Conservation (phyloP, 2,888 invertebrate species). For the Epistrophe grossulariae region DNA sequence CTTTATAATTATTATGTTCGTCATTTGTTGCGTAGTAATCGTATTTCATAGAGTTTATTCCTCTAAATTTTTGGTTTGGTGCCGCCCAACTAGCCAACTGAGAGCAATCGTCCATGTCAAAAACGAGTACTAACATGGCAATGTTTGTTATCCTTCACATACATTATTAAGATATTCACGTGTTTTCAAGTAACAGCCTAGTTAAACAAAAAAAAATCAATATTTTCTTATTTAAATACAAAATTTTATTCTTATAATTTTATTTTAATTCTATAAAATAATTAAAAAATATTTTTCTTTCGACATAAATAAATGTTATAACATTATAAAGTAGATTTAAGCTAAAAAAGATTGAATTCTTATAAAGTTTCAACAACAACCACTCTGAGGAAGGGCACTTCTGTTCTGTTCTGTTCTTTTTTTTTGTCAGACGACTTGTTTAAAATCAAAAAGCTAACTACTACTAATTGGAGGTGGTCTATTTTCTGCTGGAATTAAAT, state of each 20-base stretch:
- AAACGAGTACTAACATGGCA: no score
- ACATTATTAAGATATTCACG: no score
- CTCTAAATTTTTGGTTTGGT: no score
- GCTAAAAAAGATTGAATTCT: constrained; percentile 4
- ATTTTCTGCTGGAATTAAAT: constrained; percentile 29
- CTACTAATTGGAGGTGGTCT: constrained; percentile 35
- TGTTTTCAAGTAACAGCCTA: no score
- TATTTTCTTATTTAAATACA: background rate
- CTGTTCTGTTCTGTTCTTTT: background rate
- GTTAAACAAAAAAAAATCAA: no score
- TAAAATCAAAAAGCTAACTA: background rate
- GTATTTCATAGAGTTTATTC: no score
- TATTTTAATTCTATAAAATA: constrained; percentile 29
- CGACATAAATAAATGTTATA: background rate
- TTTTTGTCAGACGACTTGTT: background rate
- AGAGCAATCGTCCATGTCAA: no score
- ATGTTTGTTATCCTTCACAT: no score
- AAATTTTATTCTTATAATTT: constrained; percentile 5
- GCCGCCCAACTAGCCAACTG: no score
- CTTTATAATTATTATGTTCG: no score
- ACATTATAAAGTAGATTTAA: background rate
- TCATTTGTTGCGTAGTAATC: no score
- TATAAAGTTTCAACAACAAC: constrained; percentile 23
- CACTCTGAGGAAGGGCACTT: constrained; percentile 18
- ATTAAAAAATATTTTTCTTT: constrained; percentile 9